Evolutionary conservation across 2,113 vertebrate genomes (phyloP).

Genomic region (Ornithorhynchus anatinus): DNA sequence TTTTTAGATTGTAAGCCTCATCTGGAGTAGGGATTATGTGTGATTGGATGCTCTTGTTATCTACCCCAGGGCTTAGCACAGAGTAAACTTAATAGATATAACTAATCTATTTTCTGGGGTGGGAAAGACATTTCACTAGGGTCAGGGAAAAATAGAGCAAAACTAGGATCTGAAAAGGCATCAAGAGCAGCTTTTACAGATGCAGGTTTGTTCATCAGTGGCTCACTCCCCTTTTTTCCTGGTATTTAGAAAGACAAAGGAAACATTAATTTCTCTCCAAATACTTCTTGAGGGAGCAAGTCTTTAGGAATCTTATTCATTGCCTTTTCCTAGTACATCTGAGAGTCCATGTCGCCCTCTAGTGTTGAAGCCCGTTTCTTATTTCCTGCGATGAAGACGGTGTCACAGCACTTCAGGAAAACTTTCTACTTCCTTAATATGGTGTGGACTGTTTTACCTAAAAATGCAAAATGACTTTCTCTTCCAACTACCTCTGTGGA

Average conservation of each 20-base stretch:
- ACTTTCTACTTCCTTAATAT: no score
- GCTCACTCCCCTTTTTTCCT: background rate
- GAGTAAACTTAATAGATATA: no score
- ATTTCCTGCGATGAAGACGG: background rate
- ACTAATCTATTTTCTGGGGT: no score
- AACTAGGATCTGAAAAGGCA: background rate
- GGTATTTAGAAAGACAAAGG: background rate
- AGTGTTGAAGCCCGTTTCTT: background rate
- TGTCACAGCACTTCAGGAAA: no score
- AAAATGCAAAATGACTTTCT: no score
- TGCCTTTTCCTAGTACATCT: background rate
- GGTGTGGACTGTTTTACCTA: no score
- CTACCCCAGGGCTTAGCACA: no score
- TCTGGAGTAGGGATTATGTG: no score
- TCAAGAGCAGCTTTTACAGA: fast-evolving
- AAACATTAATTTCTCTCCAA: background rate
- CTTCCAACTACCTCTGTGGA: no score
- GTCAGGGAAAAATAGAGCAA: background rate
- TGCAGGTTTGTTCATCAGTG: background rate
- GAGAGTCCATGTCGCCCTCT: slow-evolving; percentile 67
- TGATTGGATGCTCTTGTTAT: no score
- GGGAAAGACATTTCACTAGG: no score
- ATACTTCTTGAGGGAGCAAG: background rate
- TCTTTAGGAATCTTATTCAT: background rate
- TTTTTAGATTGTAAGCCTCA: no score